Evolutionary conservation across 1,140 invertebrate genomes (phyloP), one percentile per base, ranked within the genome.

Genomic region (Ooceraea biroi): DNA sequence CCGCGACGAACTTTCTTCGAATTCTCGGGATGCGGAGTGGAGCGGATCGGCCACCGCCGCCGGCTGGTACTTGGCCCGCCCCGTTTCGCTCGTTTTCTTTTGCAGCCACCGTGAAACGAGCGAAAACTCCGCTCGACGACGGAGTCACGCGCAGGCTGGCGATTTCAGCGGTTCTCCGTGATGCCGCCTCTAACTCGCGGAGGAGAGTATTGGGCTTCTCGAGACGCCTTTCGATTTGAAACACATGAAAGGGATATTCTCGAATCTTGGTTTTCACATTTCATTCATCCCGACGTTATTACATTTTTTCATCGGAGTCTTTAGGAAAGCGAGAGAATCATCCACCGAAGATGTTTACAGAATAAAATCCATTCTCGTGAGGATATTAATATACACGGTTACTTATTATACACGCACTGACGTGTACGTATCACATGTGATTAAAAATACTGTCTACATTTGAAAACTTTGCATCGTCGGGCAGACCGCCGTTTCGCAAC

Each of bases 1-100:
- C 25, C 80, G 52, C 61, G 60, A 72, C 74, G 27, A 63, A 58
- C 50, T 85, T 74, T 83, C 73, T 83, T 88, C 85, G 85, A 82
- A 86, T 88, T 68, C 82, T 66, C 57, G 58, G 57, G 61, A 63
- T 41, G 41, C 30, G 66, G n/a, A 48, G 50, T 7, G 52, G 68
- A 12, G 68, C 27, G 68, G 27, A 8, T 27, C 25, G 46, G 66
- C 17, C 12, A 60, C 50, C 8, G 41, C 57, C 76, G 50, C 41
- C 55, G 73, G 52, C 82, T 73, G 58, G 25, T 69, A 66, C 57
- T 41, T 57, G 58, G 72, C 44, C 61, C 86, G 55, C 30, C 61
- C n/a, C 61, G 57, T 60, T 76, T 72, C 76, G 76, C 76, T 80
- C 76, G 65, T 80, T 80, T 80, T 80, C 76, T 80, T 80, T 80